Evolutionary conservation across 2,113 vertebrate species (phyloP).

Genomic region (Antechinus flavipes): DNA sequence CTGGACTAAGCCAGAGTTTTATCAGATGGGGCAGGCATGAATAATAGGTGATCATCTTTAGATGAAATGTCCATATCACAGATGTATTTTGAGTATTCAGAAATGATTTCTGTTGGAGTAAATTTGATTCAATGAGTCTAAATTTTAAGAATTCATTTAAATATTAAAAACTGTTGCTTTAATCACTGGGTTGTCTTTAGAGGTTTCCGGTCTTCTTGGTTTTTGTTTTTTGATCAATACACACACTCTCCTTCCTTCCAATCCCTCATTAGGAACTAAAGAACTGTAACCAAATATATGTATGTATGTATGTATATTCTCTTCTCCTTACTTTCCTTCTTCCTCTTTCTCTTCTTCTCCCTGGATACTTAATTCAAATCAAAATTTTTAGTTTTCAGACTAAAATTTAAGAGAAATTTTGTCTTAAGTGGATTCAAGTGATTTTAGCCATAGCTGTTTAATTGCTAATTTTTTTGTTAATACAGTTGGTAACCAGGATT

Average conservation of each 20-base stretch:
- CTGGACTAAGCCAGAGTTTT: neutral
- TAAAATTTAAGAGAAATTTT: neutral
- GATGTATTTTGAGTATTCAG: neutral
- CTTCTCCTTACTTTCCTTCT: neutral
- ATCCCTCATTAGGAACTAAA: neutral
- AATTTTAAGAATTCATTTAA: neutral
- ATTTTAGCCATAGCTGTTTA: neutral
- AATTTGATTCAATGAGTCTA: neutral
- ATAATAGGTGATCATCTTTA: neutral
- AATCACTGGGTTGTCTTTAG: neutral
- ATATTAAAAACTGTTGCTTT: neutral
- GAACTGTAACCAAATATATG: neutral
- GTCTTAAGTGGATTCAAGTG: neutral
- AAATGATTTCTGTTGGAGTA: neutral
- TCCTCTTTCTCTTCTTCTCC: neutral
- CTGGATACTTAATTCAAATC: neutral
- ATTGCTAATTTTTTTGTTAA: neutral
- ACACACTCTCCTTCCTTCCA: neutral
- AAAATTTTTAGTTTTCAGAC: neutral
- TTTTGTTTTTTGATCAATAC: neutral
- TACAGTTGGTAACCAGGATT: neutral
- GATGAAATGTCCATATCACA: neutral
- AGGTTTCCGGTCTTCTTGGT: neutral
- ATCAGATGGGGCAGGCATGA: neutral
- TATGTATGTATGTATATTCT: neutral